Evolutionary conservation across 2,888 invertebrate genomes (phyloP).

Genomic region (Xestoiulus laeticollis): DNA sequence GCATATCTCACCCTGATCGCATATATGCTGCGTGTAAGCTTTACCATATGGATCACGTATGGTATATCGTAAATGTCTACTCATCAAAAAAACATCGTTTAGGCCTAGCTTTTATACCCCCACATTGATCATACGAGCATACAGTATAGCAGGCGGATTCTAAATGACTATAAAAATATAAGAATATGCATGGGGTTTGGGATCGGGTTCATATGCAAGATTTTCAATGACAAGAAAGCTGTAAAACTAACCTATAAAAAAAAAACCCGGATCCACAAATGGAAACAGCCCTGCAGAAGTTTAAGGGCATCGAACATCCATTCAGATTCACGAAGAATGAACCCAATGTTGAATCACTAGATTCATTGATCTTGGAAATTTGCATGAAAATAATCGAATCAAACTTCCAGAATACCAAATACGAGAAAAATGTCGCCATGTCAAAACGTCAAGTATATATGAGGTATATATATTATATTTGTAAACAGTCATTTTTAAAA

Average conservation of each 20-base stretch:
- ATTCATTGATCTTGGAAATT: background rate
- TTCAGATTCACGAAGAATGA: background rate
- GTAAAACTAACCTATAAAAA: conserved; percentile 6
- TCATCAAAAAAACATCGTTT: conserved; percentile 33
- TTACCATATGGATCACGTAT: background rate
- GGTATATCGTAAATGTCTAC: conserved; percentile 1
- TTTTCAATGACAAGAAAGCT: conserved; percentile 8
- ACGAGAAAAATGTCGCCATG: too few species aligned
- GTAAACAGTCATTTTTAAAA: too few species aligned
- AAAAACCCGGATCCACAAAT: background rate
- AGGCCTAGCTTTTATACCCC: background rate
- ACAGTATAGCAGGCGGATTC: background rate
- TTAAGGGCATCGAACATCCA: background rate
- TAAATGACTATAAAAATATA: conserved; percentile 16
- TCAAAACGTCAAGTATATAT: too few species aligned
- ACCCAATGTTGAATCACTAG: background rate
- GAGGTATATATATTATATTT: too few species aligned
- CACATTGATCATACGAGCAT: background rate
- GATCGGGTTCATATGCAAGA: background rate
- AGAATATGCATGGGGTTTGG: conserved; percentile 8
- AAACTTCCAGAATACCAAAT: background rate
- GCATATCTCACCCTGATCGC: background rate
- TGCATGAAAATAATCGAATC: background rate
- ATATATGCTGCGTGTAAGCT: background rate
- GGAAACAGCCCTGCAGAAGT: background rate